Evolutionary conservation across 1,140 invertebrate species (phyloP).

Genomic region (Drosophila sechellia): DNA sequence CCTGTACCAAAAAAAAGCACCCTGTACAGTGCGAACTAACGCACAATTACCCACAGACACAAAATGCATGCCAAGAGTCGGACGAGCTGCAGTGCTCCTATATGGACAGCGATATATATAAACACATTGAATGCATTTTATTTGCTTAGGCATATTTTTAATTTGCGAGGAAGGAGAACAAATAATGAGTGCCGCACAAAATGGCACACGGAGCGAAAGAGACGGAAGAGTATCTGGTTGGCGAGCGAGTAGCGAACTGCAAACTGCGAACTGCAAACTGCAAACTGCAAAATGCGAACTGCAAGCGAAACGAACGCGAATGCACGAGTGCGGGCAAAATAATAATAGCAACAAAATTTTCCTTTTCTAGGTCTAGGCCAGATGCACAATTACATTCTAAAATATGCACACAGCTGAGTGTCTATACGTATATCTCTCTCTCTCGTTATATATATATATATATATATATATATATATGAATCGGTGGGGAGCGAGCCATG

Average conservation of each 20-base stretch:
- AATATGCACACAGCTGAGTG: conserved; percentile 70
- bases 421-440: conserved; percentile 8
- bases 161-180: conserved; percentile 84
- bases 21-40: conserved; percentile 56
- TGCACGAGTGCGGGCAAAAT: conserved; percentile 57
- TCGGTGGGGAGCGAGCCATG: conserved; percentile 4
- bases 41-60: conserved; percentile 54
- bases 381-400: conserved; percentile 84
- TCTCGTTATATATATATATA: background rate
- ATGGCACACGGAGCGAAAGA: conserved; percentile 30
- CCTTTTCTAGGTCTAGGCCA: conserved; percentile 85
- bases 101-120: conserved; percentile 12
- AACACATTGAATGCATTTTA: conserved; percentile 65
- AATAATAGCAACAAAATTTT: conserved; percentile 84
- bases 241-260: conserved; percentile 27
- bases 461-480: background rate
- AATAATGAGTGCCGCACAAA: conserved; percentile 64
- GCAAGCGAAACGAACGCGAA: conserved; percentile 34
- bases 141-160: conserved; percentile 81
- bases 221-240: conserved; percentile 5
- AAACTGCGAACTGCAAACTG: conserved; percentile 19
- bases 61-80: conserved; percentile 33
- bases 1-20: conserved; percentile 29
- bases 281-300: conserved; percentile 41
- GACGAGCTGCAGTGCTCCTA: conserved; percentile 2